phyloP scores from a whole-genome alignment of 2,888 invertebrate genomes.

The Drosophila cognata region DNA sequence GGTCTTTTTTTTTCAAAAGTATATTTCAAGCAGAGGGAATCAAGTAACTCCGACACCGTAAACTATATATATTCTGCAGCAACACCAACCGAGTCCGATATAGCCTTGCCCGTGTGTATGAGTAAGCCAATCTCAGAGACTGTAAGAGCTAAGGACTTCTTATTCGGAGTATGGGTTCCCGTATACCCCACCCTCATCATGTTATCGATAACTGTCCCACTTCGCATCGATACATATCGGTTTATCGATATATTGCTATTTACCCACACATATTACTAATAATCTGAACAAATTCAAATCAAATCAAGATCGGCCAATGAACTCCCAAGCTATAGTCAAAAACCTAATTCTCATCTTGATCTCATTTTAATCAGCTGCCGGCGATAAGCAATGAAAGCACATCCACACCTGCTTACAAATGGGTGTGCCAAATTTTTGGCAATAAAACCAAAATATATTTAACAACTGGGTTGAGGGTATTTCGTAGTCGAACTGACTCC shows the following conservation, averaged over 20 bases:
- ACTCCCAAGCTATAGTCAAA: background rate
- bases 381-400: background rate
- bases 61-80: background rate
- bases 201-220: background rate
- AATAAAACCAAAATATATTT: background rate
- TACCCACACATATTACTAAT: background rate
- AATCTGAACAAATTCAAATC: background rate
- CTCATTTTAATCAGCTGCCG: background rate
- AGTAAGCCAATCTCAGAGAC: background rate
- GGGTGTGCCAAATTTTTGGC: background rate
- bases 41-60: background rate
- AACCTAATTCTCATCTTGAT: background rate
- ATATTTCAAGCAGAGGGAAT: background rate
- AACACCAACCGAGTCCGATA: background rate
- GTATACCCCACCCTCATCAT: background rate
- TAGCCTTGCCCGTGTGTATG: background rate
- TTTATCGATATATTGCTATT: background rate
- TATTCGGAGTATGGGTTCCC: background rate
- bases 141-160: background rate
- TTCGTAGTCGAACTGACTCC: slow-evolving; percentile 14
- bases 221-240: background rate
- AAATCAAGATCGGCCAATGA: background rate
- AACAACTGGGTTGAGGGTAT: background rate
- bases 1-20: background rate
- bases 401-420: background rate